Evolutionary conservation across 2,797 vertebrate species (phyloP).

Genomic region (Myiothlypis chrysogaster): DNA sequence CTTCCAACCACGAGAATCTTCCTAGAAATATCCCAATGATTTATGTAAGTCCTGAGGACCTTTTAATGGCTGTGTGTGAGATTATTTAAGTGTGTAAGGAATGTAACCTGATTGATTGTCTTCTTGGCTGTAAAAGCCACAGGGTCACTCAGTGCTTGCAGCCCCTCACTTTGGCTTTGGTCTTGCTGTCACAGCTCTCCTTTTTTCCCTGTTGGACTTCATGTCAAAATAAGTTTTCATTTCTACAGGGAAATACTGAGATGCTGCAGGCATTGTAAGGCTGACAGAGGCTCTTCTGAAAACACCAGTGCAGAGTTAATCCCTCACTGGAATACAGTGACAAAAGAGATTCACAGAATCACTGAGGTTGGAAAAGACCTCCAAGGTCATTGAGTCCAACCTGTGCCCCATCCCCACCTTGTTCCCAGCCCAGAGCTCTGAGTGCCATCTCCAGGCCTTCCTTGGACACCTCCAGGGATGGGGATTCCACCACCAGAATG

Average conservation of each 20-base stretch:
- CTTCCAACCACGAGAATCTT: background rate
- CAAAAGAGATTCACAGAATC: background rate
- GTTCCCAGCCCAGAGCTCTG: background rate
- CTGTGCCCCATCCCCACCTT: background rate
- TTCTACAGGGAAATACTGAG: background rate
- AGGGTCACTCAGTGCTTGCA: background rate
- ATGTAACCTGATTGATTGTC: conserved; percentile 16
- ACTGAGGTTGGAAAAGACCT: background rate
- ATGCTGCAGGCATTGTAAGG: background rate
- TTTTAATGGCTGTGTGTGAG: background rate
- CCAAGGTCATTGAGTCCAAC: rapidly evolving
- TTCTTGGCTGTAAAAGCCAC: background rate
- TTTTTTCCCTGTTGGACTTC: background rate
- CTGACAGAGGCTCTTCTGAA: background rate
- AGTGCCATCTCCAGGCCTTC: background rate
- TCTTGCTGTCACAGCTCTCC: background rate
- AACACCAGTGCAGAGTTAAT: background rate
- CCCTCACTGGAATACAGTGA: background rate
- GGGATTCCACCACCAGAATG: background rate
- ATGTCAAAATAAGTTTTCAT: background rate
- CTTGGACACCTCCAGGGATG: background rate
- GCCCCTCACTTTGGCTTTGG: background rate
- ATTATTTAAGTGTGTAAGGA: background rate
- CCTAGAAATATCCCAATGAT: background rate
- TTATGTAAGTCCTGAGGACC: background rate